phyloP scores from a whole-genome alignment of 2,888 invertebrate species.

The Conomelus anceps region DNA sequence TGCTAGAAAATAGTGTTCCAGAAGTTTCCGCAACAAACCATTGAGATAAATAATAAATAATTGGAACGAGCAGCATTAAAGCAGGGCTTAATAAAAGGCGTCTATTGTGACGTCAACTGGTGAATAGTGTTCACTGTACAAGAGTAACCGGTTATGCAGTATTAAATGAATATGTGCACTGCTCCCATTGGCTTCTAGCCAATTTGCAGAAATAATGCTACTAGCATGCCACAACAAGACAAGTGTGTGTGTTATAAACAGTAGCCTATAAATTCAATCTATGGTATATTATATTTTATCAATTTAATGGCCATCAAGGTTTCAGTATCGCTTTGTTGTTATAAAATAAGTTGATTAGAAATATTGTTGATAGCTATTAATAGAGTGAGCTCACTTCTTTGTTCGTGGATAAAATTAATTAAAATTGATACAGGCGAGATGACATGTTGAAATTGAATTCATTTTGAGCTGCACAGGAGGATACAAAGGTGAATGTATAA shows the following conservation, averaged over 20 bases:
- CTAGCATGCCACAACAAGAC: background rate
- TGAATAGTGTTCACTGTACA: background rate
- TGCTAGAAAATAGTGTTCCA: background rate
- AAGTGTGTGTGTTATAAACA: background rate
- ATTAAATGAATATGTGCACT: background rate
- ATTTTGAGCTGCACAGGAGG: background rate
- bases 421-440: background rate
- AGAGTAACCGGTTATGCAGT: background rate
- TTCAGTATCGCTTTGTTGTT: background rate
- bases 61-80: background rate
- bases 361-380: background rate
- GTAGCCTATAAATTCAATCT: background rate
- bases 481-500: too few relatives aligned
- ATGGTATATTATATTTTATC: background rate
- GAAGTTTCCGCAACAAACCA: background rate
- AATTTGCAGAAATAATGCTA: background rate
- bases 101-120: background rate
- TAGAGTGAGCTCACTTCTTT: background rate
- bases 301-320: background rate
- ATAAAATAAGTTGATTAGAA: background rate
- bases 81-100: background rate
- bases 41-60: background rate
- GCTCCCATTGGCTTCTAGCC: background rate
- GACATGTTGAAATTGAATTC: background rate
- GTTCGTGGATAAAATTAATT: background rate